Conservation (phyloP, 2,888 invertebrate genomes). For the Lepidochitona cinerea region DNA sequence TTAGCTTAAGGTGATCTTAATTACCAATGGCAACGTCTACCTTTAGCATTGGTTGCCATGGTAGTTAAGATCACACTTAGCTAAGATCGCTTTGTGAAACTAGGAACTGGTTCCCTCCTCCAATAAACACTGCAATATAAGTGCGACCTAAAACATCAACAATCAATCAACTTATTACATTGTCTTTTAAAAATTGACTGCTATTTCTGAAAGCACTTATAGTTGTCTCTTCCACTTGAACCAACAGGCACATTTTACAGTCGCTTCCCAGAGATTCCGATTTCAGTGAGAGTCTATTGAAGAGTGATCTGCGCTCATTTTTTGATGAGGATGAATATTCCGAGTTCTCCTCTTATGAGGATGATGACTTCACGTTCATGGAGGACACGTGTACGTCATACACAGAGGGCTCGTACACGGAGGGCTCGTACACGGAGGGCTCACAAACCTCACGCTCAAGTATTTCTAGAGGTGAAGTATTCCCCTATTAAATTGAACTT, state of each 20-base stretch:
- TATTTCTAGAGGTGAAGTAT: not conserved
- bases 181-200: not conserved
- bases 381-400: no score
- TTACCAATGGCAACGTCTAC: no score
- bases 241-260: constrained; percentile 58
- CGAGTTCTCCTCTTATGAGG: constrained; percentile 44
- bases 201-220: no score
- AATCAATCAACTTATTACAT: not conserved
- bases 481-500: no score
- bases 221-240: no score
- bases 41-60: no score
- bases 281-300: constrained; percentile 52
- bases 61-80: no score
- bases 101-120: no score
- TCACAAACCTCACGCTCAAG: not conserved
- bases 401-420: not conserved
- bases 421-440: not conserved
- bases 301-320: constrained; percentile 49
- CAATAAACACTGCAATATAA: no score
- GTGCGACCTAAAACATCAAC: no score
- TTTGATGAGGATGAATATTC: constrained; percentile 54
- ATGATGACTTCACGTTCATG: constrained; percentile 32
- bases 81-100: no score
- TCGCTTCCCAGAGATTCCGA: constrained; percentile 49
- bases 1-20: no score